These are phyloP conservation scores for Paramisgurnus dabryanus DNA, from an alignment of 2,113 vertebrate genomes.

Conservation along the genomic window DNA sequence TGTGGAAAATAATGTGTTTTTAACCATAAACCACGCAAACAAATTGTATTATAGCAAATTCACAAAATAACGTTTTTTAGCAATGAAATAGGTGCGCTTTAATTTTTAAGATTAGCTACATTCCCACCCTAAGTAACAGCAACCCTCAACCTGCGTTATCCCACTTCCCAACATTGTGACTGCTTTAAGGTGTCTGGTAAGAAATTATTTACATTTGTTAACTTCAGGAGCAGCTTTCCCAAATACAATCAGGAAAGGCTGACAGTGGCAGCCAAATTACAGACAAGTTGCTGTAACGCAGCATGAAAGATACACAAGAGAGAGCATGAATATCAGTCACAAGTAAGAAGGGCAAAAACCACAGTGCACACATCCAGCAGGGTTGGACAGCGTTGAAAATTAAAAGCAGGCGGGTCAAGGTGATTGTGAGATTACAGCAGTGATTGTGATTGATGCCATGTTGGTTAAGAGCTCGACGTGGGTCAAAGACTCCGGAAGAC, in stretches of 20 bases:
- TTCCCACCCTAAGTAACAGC: slow-evolving; percentile 59
- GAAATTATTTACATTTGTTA: slow-evolving; percentile 76
- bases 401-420: slow-evolving; percentile 67
- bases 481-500: slow-evolving; percentile 51
- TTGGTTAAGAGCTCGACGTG: slow-evolving; percentile 69
- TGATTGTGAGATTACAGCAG: slow-evolving; percentile 73
- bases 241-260: slow-evolving; percentile 64
- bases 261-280: slow-evolving; percentile 48
- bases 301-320: slow-evolving; percentile 26
- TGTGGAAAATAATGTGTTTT: no score
- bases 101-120: slow-evolving; percentile 79
- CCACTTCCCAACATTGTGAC: slow-evolving; percentile 65
- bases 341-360: slow-evolving; percentile 60
- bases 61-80: no score
- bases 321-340: not conserved
- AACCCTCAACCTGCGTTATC: slow-evolving; percentile 51
- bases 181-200: slow-evolving; percentile 74
- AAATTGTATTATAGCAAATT: no score
- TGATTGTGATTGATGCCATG: slow-evolving; percentile 72
- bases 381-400: slow-evolving; percentile 70
- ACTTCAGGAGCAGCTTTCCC: slow-evolving; percentile 70
- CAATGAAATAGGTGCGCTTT: slow-evolving; percentile 42
- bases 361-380: slow-evolving; percentile 62
- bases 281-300: slow-evolving; percentile 58
- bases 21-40: no score